Evolutionary conservation across 2,113 vertebrate species (phyloP), one percentile per base, ranked within the genome.

Genomic region (Petaurus breviceps): DNA sequence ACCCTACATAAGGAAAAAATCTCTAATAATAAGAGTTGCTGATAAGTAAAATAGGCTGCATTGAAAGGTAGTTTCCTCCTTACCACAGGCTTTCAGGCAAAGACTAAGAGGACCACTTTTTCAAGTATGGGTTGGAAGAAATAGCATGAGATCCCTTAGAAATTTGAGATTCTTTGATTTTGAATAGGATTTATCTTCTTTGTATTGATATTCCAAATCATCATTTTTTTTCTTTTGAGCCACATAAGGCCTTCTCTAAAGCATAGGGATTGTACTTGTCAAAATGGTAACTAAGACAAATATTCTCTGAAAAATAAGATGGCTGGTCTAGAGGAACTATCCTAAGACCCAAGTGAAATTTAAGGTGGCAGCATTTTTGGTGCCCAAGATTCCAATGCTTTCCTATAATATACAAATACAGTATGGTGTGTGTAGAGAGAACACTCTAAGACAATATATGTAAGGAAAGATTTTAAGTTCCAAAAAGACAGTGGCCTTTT

Each of bases 161-260:
- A 61, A 61, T 61, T 26, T 77, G 68, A n/a, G n/a, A 84, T 19
- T 77, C 37, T 68, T n/a, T 77, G 61, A 5, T 7, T 77, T 37
- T 77, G 37, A n/a, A 14, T 10, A 37, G 10, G 49, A 93, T 3
- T 93, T 57, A 24, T 92, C 52, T 47, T 8, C 50, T 89, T 9
- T 19, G 5, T 8, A 95, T 0, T 92, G 46, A 51, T 90, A 91
- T 19, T 90, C 10, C 92, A 95, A 92, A 96, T n/a, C 12, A 49
- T 23, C 68, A n/a, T 77, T 77, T 77, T 84, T 84, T 84, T 55
- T 94, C 25, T 95, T 54, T 96, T 46, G 90, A 51, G n/a, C 52
- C 10, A 37, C 77, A 54, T 19, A 43, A 47, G 1, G 5, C 77
- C 57, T 28, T 11, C 26, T n/a, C 51, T 51, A 95, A 89, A 95